Base-by-base conservation (phyloP, 2,888 invertebrate genomes). In the Morpho achilles region DNA sequence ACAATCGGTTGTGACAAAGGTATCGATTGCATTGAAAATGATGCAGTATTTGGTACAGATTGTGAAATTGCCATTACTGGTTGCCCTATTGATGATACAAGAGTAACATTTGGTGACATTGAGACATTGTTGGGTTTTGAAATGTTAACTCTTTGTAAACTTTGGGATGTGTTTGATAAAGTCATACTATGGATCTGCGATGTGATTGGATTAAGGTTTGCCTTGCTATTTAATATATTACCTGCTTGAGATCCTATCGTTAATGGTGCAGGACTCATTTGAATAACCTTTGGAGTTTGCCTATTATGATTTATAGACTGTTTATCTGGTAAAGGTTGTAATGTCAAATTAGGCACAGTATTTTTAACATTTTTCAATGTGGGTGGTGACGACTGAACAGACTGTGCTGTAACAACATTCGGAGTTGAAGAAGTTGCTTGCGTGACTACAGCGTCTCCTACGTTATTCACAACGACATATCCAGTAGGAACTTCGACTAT, bases 401-500 rank as follows among this genome's bases (percentile, higher is more conserved):
- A 76, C 61, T 89, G 91, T 22, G 86, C 83, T 43, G 84, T 78
- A 3, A 91, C 85, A 45, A 91, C 81, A 64, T 90, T 87, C 22
- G 90, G 82, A 49, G 84, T 73, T 7, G 91, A 85, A 7, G 84
- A 79, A 51, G 77, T 76, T 16, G 68, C 72, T 67, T 77, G 73
- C 43, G 83, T 72, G 49, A 82, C 74, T 23, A 91, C 92, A 50
- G 88, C 86, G 59, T 93, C 86, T 16, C 88, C 87, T 3, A 92
- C 92, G 71, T 93, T 93, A 71, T 94, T 94, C 0, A 95, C 92
- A 47, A 94, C 92, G 9, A 95, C 94, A 76, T 94, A 95, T 63
- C 94, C 94, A 7, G 94, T 91, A 6, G 95, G 93, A 55, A 95
- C 93, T 76, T 96, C 96, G 10, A 95, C 93, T 55, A 96, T 93